These are phyloP conservation scores for Hypena proboscidalis DNA, from an alignment of 2,888 invertebrate genomes.

Conservation along the genomic window DNA sequence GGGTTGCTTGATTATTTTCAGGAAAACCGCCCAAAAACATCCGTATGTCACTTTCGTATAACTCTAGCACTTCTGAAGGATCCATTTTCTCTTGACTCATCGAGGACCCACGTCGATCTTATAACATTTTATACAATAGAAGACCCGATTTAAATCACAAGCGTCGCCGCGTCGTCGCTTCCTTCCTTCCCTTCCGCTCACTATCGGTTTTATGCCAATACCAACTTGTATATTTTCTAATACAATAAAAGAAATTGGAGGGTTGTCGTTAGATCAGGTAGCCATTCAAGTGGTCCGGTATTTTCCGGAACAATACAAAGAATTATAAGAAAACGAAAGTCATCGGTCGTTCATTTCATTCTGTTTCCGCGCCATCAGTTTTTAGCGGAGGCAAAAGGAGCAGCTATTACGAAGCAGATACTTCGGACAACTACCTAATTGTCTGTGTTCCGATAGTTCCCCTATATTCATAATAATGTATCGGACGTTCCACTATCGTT, in stretches of 20 bases:
- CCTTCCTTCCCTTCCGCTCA: conserved; percentile 21
- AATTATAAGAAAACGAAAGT: conserved; percentile 76
- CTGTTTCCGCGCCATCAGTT: conserved; percentile 73
- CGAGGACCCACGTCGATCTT: conserved; percentile 9
- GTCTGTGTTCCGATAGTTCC: conserved; percentile 46
- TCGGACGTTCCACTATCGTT: conserved; percentile 25
- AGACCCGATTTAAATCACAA: conserved; percentile 33
- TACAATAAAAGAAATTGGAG: conserved; percentile 51
- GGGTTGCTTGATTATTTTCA: conserved; percentile 6
- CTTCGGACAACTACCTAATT: conserved; percentile 60
- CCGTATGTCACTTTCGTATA: conserved; percentile 2
- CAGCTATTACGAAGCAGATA: conserved; percentile 57
- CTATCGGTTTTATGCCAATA: conserved; percentile 31
- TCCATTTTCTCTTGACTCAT: conserved; percentile 18
- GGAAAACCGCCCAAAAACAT: background rate
- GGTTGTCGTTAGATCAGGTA: conserved; percentile 59
- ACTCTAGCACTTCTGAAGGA: conserved; percentile 5
- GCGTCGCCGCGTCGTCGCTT: conserved; percentile 13
- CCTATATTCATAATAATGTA: conserved; percentile 27
- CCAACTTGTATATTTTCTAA: conserved; percentile 38
- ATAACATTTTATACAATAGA: conserved; percentile 30
- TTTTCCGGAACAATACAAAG: conserved; percentile 68
- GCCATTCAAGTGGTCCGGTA: conserved; percentile 52
- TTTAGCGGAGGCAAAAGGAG: conserved; percentile 63
- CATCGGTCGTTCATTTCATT: conserved; percentile 78